phyloP scores from a whole-genome alignment of 2,797 vertebrate genomes.

The Trichosurus vulpecula region DNA sequence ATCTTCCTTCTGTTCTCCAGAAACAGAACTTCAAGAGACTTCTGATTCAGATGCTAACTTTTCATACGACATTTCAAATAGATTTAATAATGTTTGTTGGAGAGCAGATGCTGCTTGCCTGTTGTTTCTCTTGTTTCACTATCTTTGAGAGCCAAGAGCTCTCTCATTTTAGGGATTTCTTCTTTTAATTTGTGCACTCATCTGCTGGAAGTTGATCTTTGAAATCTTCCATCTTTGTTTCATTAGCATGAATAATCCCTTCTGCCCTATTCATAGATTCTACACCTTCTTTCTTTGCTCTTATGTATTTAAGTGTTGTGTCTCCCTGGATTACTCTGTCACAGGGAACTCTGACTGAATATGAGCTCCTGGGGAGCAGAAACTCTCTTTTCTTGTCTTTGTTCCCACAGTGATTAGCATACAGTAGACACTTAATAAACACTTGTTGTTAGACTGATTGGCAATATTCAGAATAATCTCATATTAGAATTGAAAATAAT shows the following conservation, averaged over 20 bases:
- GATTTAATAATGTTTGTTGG: conserved; percentile 96
- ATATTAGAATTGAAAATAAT: not conserved
- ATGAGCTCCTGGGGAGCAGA: not conserved
- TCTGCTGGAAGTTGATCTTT: conserved; percentile 97
- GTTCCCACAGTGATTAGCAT: not conserved
- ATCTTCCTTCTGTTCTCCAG: conserved; percentile 92
- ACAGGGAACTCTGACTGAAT: not conserved
- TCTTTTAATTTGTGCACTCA: conserved; percentile 94
- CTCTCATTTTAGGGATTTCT: conserved; percentile 93
- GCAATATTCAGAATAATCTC: not conserved
- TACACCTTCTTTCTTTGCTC: not conserved
- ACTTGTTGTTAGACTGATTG: not conserved
- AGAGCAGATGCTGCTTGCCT: conserved; percentile 93
- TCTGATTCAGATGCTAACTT: conserved; percentile 98
- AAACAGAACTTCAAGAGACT: conserved; percentile 85
- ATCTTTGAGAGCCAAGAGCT: conserved; percentile 94
- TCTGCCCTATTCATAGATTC: conserved; percentile 84
- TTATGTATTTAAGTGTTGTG: not conserved
- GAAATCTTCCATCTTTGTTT: conserved; percentile 98
- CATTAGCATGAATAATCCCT: conserved; percentile 96
- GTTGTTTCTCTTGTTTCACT: conserved; percentile 96
- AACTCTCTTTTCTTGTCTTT: not conserved
- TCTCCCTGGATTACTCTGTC: not conserved
- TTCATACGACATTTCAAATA: conserved; percentile 99
- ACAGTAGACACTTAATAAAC: not conserved